These are phyloP conservation scores for Patiria pectinifera DNA, from an alignment of 53 echinoderm and acorn worm species.

Conservation along the genomic window DNA sequence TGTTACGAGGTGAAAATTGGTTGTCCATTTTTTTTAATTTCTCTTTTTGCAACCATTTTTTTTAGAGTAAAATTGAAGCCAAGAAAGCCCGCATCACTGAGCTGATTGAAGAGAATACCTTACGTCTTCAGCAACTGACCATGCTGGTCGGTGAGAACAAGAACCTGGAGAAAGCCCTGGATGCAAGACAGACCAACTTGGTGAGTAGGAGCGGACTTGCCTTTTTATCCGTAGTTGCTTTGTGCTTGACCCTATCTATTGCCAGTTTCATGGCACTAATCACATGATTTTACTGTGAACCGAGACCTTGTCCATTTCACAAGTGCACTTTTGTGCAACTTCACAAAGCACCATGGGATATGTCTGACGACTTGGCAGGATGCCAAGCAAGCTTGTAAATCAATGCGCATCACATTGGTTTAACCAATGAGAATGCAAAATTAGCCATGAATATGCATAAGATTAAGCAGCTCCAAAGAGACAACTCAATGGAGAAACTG, in stretches of 20 bases:
- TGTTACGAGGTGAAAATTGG: too few relatives aligned
- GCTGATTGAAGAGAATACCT: constrained; percentile 88
- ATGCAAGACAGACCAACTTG: constrained; percentile 94
- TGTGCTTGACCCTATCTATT: too few relatives aligned
- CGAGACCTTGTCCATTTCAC: too few relatives aligned
- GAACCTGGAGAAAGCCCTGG: constrained; percentile 88
- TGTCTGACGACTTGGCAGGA: too few relatives aligned
- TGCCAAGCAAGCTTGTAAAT: background rate
- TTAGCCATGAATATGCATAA: background rate
- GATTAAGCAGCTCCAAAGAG: background rate
- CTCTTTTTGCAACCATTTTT: background rate
- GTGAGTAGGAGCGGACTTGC: constrained; percentile 52
- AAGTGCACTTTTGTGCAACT: too few relatives aligned
- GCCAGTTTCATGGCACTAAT: too few relatives aligned
- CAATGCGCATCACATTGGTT: background rate
- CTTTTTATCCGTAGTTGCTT: background rate
- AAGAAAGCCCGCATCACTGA: constrained; percentile 94
- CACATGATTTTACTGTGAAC: too few relatives aligned
- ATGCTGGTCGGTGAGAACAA: constrained; percentile 88
- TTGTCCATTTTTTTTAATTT: background rate
- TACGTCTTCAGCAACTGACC: constrained; percentile 85
- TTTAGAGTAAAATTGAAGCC: constrained; percentile 80
- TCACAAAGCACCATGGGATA: too few relatives aligned
- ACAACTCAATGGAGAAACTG: too few relatives aligned
- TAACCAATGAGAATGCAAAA: background rate